Evolutionary conservation across 2,888 invertebrate genomes (phyloP).

Genomic region (Lomographa bimaculata): DNA sequence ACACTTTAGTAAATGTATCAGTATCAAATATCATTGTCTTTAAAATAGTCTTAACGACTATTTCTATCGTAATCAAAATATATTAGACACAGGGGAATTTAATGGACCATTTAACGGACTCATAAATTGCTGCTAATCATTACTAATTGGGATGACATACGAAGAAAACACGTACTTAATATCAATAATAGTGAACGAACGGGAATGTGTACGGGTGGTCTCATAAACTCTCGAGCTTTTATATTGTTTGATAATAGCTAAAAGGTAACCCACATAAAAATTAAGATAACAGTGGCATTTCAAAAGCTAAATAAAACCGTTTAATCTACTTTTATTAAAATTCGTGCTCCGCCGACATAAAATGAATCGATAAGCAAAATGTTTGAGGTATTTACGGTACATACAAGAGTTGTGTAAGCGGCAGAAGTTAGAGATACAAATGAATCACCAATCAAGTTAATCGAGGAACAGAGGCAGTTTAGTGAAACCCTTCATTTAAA

Average conservation of each 20-base stretch:
- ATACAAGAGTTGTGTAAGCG: conserved; percentile 11
- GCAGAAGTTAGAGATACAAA: conserved; percentile 3
- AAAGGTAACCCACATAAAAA: conserved; percentile 69
- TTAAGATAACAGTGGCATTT: conserved; percentile 66
- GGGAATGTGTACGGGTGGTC: conserved; percentile 65
- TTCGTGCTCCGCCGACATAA: conserved; percentile 47
- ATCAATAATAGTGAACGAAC: conserved; percentile 41
- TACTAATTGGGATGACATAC: conserved; percentile 73
- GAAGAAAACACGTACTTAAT: conserved; percentile 46
- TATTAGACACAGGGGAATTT: conserved; percentile 68
- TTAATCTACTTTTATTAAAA: conserved; percentile 54
- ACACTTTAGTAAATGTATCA: conserved; percentile 28
- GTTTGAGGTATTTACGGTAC: conserved; percentile 31
- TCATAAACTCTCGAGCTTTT: conserved; percentile 54
- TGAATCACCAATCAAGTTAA: conserved; percentile 59
- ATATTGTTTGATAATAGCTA: conserved; percentile 62
- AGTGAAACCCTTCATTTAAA: conserved; percentile 75
- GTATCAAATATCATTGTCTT: conserved; percentile 58
- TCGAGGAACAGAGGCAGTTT: conserved; percentile 57
- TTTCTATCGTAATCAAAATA: conserved; percentile 61
- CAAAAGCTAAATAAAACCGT: conserved; percentile 52
- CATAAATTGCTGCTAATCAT: conserved; percentile 80
- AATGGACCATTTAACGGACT: conserved; percentile 76
- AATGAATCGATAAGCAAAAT: conserved; percentile 47
- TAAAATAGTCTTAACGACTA: conserved; percentile 66